Evolutionary conservation across 2,797 vertebrate genomes (phyloP).

Genomic region (Enteromius unitaeniatus): DNA sequence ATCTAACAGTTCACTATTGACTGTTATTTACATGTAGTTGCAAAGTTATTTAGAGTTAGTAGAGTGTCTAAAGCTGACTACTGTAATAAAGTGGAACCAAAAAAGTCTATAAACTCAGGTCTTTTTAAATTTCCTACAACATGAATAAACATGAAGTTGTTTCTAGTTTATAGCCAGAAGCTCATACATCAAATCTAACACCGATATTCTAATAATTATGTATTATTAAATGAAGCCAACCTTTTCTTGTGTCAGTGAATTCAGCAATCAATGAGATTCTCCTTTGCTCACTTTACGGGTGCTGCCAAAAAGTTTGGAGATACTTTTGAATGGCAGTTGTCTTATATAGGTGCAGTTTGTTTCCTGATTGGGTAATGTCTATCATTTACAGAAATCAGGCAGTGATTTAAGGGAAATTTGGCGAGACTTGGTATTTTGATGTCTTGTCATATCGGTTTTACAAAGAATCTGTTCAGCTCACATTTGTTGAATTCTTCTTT

Average conservation of each 20-base stretch:
- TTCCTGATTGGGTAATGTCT: neutral
- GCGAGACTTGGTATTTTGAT: neutral
- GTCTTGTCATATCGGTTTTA: neutral
- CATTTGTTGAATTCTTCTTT: neutral
- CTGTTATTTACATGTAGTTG: neutral
- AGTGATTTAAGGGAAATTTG: neutral
- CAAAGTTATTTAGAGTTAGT: neutral
- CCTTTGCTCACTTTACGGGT: neutral
- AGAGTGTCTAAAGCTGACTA: too few species aligned
- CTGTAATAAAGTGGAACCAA: too few species aligned
- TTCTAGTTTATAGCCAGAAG: neutral
- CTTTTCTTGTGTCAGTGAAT: neutral
- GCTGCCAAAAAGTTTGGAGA: neutral
- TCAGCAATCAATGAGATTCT: neutral
- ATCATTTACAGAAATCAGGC: neutral
- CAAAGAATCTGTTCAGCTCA: neutral
- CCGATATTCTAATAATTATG: neutral
- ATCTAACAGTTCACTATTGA: neutral
- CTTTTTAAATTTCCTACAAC: neutral
- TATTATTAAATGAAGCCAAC: conserved; percentile 12
- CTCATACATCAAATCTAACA: neutral
- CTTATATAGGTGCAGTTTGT: neutral
- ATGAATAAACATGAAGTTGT: neutral
- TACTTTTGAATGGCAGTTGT: neutral
- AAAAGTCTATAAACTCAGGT: neutral